Base-by-base conservation (phyloP, 2,113 vertebrate genomes). In the Orcinus orca region DNA sequence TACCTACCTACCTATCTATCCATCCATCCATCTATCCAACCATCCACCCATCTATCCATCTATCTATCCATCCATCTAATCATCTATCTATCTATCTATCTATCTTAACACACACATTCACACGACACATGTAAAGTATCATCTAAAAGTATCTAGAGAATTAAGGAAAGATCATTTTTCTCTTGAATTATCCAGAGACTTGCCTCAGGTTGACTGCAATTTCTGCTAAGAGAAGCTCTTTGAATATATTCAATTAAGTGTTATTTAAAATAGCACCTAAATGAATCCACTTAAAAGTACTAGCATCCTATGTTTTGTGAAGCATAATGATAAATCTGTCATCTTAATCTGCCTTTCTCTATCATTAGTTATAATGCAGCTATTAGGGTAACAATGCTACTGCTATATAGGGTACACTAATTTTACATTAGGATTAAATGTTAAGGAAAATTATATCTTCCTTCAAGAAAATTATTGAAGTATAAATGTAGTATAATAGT, bases 371-470 rank as follows among this genome's bases (percentile, higher is more conserved):
- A 95, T 90, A 96, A 97, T 87, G 70, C 87, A 96, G 95, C 88
- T 95, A 95, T 98, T 96, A 97, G 89, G 70, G 83, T 97, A 97
- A 98, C 95, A 97, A 97, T 93, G 80, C 87, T 89, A 80, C 87
- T 95, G 65, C 97, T 98, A 95, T 97, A 95, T 96, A 96, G 89
- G 87, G 97, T 90, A 80, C 31, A 60, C 83, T 93, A 62, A 97
- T 97, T 97, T 94, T 92, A 92, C 74, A 74, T 90, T 76, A 85
- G 73, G 63, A 93, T 81, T 87, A 96, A 97, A 95, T 89, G 84
- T 88, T 95, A 97, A 96, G 68, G 84, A 97, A 98, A 97, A 97
- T 98, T 96, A 85, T 62, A 93, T 97, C 96, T 97, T 94, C 80
- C 86, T 93, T 97, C 29, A 86, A 92, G 88, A 95, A 95, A 89